Base-by-base conservation (phyloP, 2,113 vertebrate genomes). In the Bubo scandiacus region DNA sequence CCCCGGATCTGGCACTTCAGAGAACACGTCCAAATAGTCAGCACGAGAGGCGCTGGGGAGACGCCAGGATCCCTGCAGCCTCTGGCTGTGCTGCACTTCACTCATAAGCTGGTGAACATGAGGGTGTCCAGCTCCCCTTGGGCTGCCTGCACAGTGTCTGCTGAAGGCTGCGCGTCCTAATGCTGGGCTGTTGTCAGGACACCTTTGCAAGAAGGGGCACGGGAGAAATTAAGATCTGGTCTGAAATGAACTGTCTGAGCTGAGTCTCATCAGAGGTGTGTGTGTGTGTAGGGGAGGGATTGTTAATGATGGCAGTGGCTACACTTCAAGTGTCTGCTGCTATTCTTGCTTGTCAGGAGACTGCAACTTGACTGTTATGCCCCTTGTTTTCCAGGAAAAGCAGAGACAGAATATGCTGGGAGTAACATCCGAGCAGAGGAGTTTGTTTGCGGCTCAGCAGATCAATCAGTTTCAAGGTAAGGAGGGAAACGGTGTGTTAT, bases 401-500 rank as follows among this genome's bases (percentile, higher is more conserved):
- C 98, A 98, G 96, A 98, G 98, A 94, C 98, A 98, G 86, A 97
- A 97, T 94, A 98, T 98, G 97, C 97, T 94, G 96, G 97, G 97
- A 95, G 98, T 98, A 97, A 96, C 97, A 59, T 92, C 98, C 95
- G 98, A 98, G 55, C 97, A 98, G 91, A 96, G 70, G 86, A 98
- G 58, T 65, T 77, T 91, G 34, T 98, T 96, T 98, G 93, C 97
- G 1, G 78, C 98, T 87, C 98, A 98, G 84, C 98, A 98, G 95
- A 98, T 99, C 96, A 98, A 94, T 94, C 98, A 97, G 81, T 99
- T 99, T 97, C 98, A 98, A 98, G 98, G 99, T 99, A 98, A 98
- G 97, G 66, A 88, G 92, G 38, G 63, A 88, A 90, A 49, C 3
- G 14, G 55, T 3, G 2, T 66, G 30, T 57, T 63, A 3, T 65